These are phyloP conservation scores for Euplagia quadripunctaria DNA, from an alignment of 2,888 invertebrate species.

Conservation along the genomic window DNA sequence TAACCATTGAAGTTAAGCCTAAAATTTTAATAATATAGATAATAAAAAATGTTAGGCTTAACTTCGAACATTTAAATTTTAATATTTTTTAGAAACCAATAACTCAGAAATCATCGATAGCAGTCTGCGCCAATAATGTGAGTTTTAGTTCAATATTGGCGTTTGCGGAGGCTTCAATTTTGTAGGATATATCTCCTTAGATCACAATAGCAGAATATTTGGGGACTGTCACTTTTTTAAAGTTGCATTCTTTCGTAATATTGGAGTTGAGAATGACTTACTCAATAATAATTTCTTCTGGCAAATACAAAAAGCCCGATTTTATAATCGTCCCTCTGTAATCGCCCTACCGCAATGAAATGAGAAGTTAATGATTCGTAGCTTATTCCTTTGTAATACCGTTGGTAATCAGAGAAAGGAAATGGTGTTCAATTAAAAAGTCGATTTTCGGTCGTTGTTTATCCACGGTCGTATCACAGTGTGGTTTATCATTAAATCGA, in stretches of 20 bases:
- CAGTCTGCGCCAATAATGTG: conserved; percentile 55
- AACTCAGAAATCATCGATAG: conserved; percentile 56
- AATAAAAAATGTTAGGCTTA: neutral
- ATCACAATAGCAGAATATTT: conserved; percentile 52
- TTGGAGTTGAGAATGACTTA: conserved; percentile 34
- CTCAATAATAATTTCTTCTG: conserved; percentile 50
- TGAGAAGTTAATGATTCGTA: conserved; percentile 72
- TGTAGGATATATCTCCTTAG: conserved; percentile 40
- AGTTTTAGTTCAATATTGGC: conserved; percentile 62
- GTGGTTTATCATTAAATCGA: conserved; percentile 3
- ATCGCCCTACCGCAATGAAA: conserved; percentile 59
- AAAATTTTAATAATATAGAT: too few relatives aligned
- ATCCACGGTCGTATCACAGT: conserved; percentile 13
- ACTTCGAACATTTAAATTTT: neutral
- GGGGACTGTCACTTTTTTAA: conserved; percentile 33
- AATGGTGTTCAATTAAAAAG: conserved; percentile 59
- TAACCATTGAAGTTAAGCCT: neutral
- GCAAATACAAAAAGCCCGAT: conserved; percentile 55
- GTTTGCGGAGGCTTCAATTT: conserved; percentile 50
- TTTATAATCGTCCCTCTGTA: conserved; percentile 58
- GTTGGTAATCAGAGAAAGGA: conserved; percentile 59
- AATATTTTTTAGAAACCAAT: conserved; percentile 45
- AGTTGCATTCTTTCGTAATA: conserved; percentile 39
- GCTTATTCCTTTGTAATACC: conserved; percentile 65
- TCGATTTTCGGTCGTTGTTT: conserved; percentile 41